Base-by-base conservation (phyloP, 1,140 invertebrate species). In the Musca vetustissima region DNA sequence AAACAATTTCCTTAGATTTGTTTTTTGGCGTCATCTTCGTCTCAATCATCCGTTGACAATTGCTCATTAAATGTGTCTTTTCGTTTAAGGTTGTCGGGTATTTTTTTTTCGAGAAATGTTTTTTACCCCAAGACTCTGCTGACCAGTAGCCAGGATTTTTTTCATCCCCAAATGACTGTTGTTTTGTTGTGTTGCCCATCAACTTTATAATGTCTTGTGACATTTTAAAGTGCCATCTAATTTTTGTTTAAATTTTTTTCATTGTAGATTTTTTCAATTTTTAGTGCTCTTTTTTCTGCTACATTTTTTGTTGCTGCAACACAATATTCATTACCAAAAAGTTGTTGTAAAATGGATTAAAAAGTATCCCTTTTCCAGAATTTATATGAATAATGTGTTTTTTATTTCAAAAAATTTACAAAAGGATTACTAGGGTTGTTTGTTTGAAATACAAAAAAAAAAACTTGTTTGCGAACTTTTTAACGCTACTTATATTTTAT, bases 171-270 rank as follows among this genome's bases (percentile, higher is more conserved):
- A 28, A 28, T 3, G 28, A 4, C 28, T 28, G 21, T 52, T 52
- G 19, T 52, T 22, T 52, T 52, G 4, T 22, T 19, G n/a, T 52
- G 4, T 22, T 52, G 21, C 7, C n/a, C 25, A 21, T 61, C 57
- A 61, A 36, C 17, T 36, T 43, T 21, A 36, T 61, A 67, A 70
- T 70, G 50, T 52, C 36, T 67, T 75, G 73, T 80, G 76, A 74
- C 78, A 80, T 78, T 80, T 80, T 78, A 80, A 80, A 80, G 78
- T 80, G 78, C 71, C 78, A 74, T 75, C 76, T 80, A 80, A 80
- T 80, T 80, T 76, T 73, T 75, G 74, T 67, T 55, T 21, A 67
- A 57, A 21, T 52, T 53, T 64, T 17, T 36, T 67, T 22, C 22
- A 13, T 69, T 17, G 15, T 49, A 21, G n/a, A 7, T 50, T 55